Percentiles rank a stretch among this genome's conserved stretches.
Conservation (phyloP, 2,888 invertebrate species). For the Amblyteles armatorius region DNA sequence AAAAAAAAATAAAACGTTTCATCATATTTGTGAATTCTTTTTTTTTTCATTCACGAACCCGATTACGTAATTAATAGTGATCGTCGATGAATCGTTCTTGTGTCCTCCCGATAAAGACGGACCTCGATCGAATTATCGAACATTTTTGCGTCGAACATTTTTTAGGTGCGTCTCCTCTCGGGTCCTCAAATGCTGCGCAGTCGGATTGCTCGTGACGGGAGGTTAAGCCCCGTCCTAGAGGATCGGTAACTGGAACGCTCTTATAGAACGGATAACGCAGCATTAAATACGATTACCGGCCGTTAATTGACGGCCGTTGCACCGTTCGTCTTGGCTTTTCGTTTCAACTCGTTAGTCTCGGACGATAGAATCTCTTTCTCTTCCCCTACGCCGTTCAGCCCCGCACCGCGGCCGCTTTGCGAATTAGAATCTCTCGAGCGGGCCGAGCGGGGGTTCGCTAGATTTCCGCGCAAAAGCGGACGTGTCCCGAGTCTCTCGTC, state of each 20-base stretch:
- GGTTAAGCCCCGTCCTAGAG: background rate
- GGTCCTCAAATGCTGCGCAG: no score
- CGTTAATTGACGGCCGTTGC: slow-evolving; percentile 72
- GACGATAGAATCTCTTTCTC: slow-evolving; percentile 69
- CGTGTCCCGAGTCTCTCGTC: background rate
- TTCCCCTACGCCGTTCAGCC: background rate
- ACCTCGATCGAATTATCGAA: no score
- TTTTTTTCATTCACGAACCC: no score
- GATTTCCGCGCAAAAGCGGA: background rate
- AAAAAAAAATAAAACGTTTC: no score
- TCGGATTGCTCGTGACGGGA: no score
- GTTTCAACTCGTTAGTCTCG: slow-evolving; percentile 71
- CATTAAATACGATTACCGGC: slow-evolving; percentile 74
- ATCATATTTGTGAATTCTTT: no score
- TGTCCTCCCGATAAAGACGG: no score
- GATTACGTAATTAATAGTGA: no score
- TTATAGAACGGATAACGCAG: slow-evolving; percentile 42
- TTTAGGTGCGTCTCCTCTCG: no score
- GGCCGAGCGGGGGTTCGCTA: slow-evolving; percentile 8
- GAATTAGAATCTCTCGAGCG: slow-evolving; percentile 35
- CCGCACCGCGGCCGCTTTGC: background rate
- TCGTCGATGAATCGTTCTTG: no score
- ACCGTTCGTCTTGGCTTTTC: slow-evolving; percentile 28
- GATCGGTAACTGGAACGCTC: background rate
- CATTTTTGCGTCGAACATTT: no score